Base-by-base conservation (phyloP, 2,888 invertebrate genomes). In the Lycia hirtaria region DNA sequence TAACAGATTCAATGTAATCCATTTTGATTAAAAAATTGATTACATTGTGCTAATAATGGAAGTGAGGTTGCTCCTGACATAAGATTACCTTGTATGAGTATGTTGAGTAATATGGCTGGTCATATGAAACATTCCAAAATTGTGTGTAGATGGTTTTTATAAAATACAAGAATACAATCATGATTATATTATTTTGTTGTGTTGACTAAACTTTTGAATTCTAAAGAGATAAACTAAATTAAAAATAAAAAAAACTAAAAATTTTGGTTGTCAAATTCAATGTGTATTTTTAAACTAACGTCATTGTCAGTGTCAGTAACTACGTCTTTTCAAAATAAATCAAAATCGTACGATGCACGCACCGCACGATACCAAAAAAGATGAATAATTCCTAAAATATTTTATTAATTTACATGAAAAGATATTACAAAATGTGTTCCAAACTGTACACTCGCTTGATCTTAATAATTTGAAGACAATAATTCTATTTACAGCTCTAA, bases 371-470 rank as follows among this genome's bases (percentile, higher is more conserved):
- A 17, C 10, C 35, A 22, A 14, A 26, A n/a, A n/a, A n/a, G n/a
- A 38, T 28, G 30, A 38, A 38, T 19, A 38, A 37, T 10, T 17
- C 26, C 9, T 15, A 6, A 1, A 14, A n/a, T 47, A 35, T 14
- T n/a, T 20, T 38, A 28, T 24, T 22, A 22, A 9, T 32, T 45
- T 32, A 33, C 20, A 17, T 14, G n/a, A 14, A 6, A 44, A 33
- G n/a, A 26, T 19, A n/a, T 28, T 20, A 14, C 40, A 59, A 54
- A 52, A 53, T 58, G 58, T 53, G 22, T 44, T 32, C 26, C 19
- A 50, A 38, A 38, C 4, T 10, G 32, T 38, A 24, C 9, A 44
- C 1, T 15, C 19, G 14, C 12, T 44, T 24, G 30, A 37, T 20
- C 0, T 45, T 22, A 24, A 49, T 47, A 37, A 37, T 49, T 19